Percentiles rank a stretch among this genome's conserved stretches.
These are phyloP conservation scores for Onychorhynchus coronatus DNA, from an alignment of 2,113 vertebrate species.

Conservation along the genomic window DNA sequence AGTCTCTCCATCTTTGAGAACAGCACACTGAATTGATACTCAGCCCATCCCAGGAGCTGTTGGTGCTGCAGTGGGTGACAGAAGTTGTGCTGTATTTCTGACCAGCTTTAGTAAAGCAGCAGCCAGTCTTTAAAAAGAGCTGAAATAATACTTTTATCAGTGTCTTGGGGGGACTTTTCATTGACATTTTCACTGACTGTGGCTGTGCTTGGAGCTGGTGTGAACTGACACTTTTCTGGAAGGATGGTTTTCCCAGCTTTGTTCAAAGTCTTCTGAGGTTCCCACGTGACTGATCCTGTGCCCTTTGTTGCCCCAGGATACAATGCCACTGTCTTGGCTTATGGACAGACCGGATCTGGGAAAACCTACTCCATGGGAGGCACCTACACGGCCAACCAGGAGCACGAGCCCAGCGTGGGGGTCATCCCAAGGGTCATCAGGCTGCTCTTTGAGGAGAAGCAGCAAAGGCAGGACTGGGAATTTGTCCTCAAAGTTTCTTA, in stretches of 20 bases:
- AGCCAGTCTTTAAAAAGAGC: not conserved
- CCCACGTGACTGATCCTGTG: accelerated
- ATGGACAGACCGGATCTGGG: slow-evolving; percentile 94
- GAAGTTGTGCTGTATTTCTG: not conserved
- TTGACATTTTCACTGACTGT: not conserved
- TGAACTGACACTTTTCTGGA: not conserved
- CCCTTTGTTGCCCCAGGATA: slow-evolving; percentile 79
- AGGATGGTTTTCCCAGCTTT: not conserved
- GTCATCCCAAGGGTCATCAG: slow-evolving; percentile 91
- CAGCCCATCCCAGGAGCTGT: no score
- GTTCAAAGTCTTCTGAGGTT: not conserved
- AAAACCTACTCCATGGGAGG: slow-evolving; percentile 98
- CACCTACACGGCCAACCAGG: slow-evolving; percentile 87
- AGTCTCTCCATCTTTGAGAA: not conserved
- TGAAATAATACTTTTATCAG: not conserved
- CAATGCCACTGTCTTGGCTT: slow-evolving; percentile 92
- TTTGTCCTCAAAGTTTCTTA: slow-evolving; percentile 88
- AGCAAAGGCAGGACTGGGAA: slow-evolving; percentile 78
- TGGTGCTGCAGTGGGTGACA: not conserved
- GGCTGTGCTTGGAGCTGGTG: not conserved
- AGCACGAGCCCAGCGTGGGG: slow-evolving; percentile 85
- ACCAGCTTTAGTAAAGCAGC: not conserved
- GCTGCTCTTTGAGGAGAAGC: slow-evolving; percentile 83
- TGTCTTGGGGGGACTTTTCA: not conserved
- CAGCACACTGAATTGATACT: accelerated